Base-by-base conservation (phyloP, 2,888 invertebrate species). In the Noctua comes region DNA sequence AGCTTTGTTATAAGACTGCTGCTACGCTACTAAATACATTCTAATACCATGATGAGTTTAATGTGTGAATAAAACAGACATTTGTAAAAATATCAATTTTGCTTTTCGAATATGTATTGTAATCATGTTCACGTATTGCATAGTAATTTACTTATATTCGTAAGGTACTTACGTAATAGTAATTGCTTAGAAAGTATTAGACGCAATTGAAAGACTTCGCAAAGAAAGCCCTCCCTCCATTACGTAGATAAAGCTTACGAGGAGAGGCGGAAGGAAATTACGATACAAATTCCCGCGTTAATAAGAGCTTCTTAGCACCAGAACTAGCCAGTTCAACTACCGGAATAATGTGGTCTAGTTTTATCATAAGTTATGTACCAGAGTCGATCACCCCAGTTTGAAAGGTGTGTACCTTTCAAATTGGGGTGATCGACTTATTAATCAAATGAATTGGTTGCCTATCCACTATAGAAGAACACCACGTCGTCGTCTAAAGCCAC, bases 371-470 rank as follows among this genome's bases (percentile, higher is more conserved):
- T 57, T 57, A 74, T 59, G 57, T 36, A 31, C n/a, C 46, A 13
- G 36, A 21, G 24, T 10, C 36, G 5, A 4, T 36, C 36, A 36
- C 36, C 36, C 36, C 36, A 36, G 36, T 36, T 36, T 36, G 36
- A 36, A 31, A 31, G 31, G 31, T 31, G 31, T 31, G 31, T 31
- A 40, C 51, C 54, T 68, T 80, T 64, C 21, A 54, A 46, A 54
- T 54, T 54, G 18, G 18, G 62, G 43, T 68, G 54, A 79, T 54
- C 27, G 74, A 73, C 59, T 59, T 43, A 40, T 48, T 31, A 66
- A 66, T 59, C 21, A 64, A 71, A 48, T 66, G 16, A 57, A 31
- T 79, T 59, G 40, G 27, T 51, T 48, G 27, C 46, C 46, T 46
- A 31, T 73, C 24, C 24, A 65, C 16, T 36, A 68, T 8, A 51